Evolutionary conservation across 2,113 vertebrate species (phyloP).

Genomic region (Phrynosoma platyrhinos): DNA sequence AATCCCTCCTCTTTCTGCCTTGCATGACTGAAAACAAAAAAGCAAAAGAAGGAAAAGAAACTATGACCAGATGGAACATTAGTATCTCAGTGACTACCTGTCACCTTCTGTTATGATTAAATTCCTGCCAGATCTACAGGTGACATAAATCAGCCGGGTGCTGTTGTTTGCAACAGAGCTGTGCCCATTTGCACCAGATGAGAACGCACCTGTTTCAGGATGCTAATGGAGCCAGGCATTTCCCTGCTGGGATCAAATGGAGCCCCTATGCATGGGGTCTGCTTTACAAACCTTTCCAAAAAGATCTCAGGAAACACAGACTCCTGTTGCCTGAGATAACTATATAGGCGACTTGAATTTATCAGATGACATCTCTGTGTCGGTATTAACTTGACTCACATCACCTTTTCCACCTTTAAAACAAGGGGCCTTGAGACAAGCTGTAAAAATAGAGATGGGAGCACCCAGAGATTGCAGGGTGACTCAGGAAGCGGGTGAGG

Average conservation of each 20-base stretch:
- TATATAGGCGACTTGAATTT: constrained; percentile 2
- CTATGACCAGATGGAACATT: neutral
- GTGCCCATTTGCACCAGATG: neutral
- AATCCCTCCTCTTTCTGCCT: neutral
- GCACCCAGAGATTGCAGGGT: constrained; percentile 57
- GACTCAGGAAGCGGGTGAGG: constrained; percentile 66
- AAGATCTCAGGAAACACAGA: neutral
- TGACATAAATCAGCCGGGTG: constrained; percentile 23
- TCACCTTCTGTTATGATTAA: constrained; percentile 14
- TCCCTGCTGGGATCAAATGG: neutral
- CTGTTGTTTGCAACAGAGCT: neutral
- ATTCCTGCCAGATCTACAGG: constrained; percentile 24
- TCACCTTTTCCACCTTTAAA: constrained; percentile 47
- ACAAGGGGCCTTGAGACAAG: constrained; percentile 61
- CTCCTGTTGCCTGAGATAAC: constrained; percentile 21
- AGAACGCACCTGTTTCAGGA: neutral
- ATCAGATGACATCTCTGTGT: constrained; percentile 31
- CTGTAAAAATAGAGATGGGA: constrained; percentile 65
- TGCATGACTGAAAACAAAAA: neutral
- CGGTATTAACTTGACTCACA: constrained; percentile 47
- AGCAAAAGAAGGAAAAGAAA: neutral
- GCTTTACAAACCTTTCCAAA: neutral
- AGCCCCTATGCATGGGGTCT: neutral
- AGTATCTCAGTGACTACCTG: neutral
- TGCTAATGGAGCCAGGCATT: neutral